These are phyloP conservation scores for Odontocolon sp. DNA, from an alignment of 2,888 invertebrate species.

Conservation along the genomic window DNA sequence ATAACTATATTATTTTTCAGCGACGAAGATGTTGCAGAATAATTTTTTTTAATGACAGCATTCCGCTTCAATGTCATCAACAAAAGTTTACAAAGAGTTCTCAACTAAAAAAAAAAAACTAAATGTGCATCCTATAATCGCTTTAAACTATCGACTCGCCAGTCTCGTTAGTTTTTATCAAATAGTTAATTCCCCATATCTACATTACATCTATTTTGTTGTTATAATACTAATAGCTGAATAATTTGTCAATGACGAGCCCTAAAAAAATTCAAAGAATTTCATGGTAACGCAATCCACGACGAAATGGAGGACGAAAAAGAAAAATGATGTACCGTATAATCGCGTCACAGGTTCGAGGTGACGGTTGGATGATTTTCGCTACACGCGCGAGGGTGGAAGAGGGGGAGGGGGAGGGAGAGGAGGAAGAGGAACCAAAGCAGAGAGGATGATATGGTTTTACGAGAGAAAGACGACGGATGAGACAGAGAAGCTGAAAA, in stretches of 20 bases:
- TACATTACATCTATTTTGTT: too few relatives aligned
- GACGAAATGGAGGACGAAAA: constrained; percentile 51
- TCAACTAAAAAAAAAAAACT: too few relatives aligned
- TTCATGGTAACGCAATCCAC: constrained; percentile 32
- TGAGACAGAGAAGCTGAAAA: constrained; percentile 63
- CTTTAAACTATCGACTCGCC: too few relatives aligned
- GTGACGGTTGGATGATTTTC: constrained; percentile 70
- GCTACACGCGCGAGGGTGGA: constrained; percentile 62
- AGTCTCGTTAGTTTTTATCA: too few relatives aligned
- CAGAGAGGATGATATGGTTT: constrained; percentile 62
- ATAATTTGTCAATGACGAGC: constrained; percentile 34
- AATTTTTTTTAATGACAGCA: too few relatives aligned
- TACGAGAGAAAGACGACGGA: constrained; percentile 51
- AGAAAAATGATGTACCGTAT: constrained; percentile 65
- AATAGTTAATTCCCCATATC: too few relatives aligned
- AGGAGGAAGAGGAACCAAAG: constrained; percentile 58
- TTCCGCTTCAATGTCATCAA: too few relatives aligned
- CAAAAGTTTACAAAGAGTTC: too few relatives aligned
- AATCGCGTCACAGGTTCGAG: constrained; percentile 77
- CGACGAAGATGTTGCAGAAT: too few relatives aligned
- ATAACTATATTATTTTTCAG: too few relatives aligned
- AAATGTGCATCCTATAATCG: too few relatives aligned
- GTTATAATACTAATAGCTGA: too few relatives aligned
- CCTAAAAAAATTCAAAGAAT: not conserved
- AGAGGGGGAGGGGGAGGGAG: constrained; percentile 46